These are phyloP conservation scores for Pituophis catenifer DNA, from an alignment of 2,113 vertebrate genomes.

Conservation along the genomic window DNA sequence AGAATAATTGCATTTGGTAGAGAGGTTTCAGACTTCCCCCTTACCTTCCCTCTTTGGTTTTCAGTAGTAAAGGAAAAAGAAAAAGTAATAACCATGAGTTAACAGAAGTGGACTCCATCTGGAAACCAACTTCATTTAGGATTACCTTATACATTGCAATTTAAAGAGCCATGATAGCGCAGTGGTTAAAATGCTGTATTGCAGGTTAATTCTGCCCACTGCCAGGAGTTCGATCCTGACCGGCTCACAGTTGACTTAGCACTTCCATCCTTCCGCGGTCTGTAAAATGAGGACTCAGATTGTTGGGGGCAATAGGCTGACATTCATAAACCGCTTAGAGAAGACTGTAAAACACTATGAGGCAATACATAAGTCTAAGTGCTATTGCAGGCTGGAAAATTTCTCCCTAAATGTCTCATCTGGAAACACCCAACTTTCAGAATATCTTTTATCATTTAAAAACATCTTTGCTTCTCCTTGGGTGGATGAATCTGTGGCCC, in stretches of 20 bases:
- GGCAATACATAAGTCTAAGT: too few relatives aligned
- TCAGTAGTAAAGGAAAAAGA: background rate
- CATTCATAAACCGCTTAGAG: too few relatives aligned
- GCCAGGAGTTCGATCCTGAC: too few relatives aligned
- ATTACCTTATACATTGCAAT: background rate
- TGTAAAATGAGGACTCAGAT: too few relatives aligned
- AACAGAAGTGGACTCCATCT: background rate
- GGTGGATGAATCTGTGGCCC: background rate
- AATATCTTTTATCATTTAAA: background rate
- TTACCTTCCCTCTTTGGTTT: background rate
- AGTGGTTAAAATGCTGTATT: too few relatives aligned
- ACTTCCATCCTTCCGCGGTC: too few relatives aligned
- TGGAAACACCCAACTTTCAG: background rate
- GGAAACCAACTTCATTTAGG: background rate
- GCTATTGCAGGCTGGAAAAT: background rate
- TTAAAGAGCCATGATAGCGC: background rate
- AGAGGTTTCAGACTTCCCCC: background rate
- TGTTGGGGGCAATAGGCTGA: too few relatives aligned
- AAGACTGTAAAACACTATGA: too few relatives aligned
- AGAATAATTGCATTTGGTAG: background rate
- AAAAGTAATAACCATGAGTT: too few relatives aligned
- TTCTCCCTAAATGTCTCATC: background rate
- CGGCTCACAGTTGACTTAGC: too few relatives aligned
- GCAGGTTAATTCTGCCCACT: too few relatives aligned
- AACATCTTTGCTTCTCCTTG: background rate